Evolutionary conservation across 2,888 invertebrate species (phyloP), one percentile per base, ranked within the genome.

Genomic region (Andrena hattorfiana): DNA sequence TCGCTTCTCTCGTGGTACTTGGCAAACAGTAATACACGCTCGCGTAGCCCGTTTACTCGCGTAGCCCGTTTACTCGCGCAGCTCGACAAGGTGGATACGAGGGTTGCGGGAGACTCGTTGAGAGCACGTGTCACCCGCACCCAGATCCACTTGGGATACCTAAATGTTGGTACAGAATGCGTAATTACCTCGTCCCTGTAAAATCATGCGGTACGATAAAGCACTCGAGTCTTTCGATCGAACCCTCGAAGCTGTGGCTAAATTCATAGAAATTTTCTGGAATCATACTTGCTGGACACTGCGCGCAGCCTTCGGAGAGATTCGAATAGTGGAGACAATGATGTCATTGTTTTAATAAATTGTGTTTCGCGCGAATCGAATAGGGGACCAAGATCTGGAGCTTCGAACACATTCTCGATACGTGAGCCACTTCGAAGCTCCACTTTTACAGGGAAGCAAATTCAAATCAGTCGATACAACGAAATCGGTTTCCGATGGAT

Each of bases 1-100:
- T 62, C 68, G 63, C 26, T 26, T 66, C 69, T 64, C 60, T 30
- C 26, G 23, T 54, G 26, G 32, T 23, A 62, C 59, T 59, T 73
- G 13, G 83, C 69, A 83, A 82, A 83, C 75, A 75, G 66, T 49
- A 64, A 68, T 78, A 78, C 81, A 72, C 30, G 63, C 26, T 70
- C 51, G 26, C 48, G 23, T 51, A 28, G 42, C 35, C 42, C 4
- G 54, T 84, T 75, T 60, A 23, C 35, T 42, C 64, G 35, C 23
- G 23, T 26, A 13, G 30, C 20, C n/a, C 4, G 54, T 84, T 75
- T 60, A 23, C 35, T 42, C 64, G 35, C 23, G 23, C 32, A 13
- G 30, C 20, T 60, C 2, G 48, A n/a, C 49, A 8, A 35, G 2
- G 64, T 56, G 48, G 48, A 59, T 48, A 48, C n/a, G 8, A 62